phyloP scores from a whole-genome alignment of 2,888 invertebrate species.

The Cantharis flavilabris region DNA sequence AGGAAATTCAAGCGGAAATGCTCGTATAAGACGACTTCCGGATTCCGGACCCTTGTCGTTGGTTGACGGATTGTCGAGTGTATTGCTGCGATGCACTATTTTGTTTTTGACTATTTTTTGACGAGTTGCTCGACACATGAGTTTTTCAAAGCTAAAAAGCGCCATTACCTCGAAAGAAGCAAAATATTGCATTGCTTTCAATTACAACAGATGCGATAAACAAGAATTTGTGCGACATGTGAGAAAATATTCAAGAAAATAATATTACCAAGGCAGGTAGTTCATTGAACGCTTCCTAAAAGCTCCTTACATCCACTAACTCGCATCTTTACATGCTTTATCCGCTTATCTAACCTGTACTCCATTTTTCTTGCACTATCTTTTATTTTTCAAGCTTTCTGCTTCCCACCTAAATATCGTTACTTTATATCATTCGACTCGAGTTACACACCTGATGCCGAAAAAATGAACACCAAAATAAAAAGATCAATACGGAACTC shows the following conservation, averaged over 20 bases:
- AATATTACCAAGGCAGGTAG: background rate
- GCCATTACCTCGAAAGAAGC: background rate
- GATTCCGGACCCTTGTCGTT: slow-evolving; percentile 31
- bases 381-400: background rate
- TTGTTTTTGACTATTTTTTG: slow-evolving; percentile 20
- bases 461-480: background rate
- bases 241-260: background rate
- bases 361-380: background rate
- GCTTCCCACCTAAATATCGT: background rate
- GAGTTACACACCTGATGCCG: background rate
- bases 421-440: background rate
- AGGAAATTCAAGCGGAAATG: slow-evolving; percentile 31
- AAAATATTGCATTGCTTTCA: background rate
- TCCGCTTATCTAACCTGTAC: background rate
- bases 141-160: too few relatives aligned
- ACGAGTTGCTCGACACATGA: too few relatives aligned
- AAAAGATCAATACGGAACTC: background rate
- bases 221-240: background rate
- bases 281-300: background rate
- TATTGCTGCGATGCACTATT: slow-evolving; percentile 24
- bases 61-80: slow-evolving; percentile 28
- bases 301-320: background rate
- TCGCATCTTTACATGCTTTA: background rate
- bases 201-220: background rate
- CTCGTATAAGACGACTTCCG: slow-evolving; percentile 30